Conservation (phyloP, 2,888 invertebrate genomes). For the Dyspetes luteomarginatus region DNA sequence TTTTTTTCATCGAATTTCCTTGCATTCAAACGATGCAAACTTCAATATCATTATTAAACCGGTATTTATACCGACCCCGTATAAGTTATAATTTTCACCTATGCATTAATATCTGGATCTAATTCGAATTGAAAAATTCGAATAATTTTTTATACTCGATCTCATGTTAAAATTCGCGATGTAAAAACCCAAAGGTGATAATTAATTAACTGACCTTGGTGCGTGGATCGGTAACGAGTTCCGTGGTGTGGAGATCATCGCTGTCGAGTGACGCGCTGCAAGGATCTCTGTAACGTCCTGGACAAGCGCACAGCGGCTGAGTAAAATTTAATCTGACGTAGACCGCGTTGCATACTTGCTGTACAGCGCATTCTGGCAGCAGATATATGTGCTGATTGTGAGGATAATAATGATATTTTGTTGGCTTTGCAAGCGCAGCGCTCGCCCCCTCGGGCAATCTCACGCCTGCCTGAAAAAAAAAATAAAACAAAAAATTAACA, state of each 20-base stretch:
- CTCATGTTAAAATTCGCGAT: too few species aligned
- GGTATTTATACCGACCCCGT: too few species aligned
- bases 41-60: too few species aligned
- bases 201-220: constrained; percentile 87
- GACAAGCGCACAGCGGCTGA: constrained; percentile 96
- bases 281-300: constrained; percentile 93
- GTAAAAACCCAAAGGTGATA: background rate
- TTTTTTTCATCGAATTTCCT: too few species aligned
- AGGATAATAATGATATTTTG: constrained; percentile 97
- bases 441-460: constrained; percentile 84
- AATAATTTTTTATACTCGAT: too few species aligned
- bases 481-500: background rate
- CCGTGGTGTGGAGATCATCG: constrained; percentile 96
- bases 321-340: constrained; percentile 96
- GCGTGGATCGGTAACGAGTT: constrained; percentile 93
- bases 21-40: too few species aligned
- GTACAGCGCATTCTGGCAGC: constrained; percentile 96
- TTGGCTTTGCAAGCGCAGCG: constrained; percentile 90
- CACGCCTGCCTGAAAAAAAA: constrained; percentile 79
- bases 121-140: too few species aligned
- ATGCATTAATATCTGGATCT: too few species aligned
- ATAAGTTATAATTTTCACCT: too few species aligned
- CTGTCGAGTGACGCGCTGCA: constrained; percentile 95
- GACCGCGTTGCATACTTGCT: constrained; percentile 97
- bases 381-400: constrained; percentile 97